A percentile compares a stretch with the other conserved stretches of the same genome.
phyloP scores from a whole-genome alignment of 2,888 invertebrate species.

The Caenorhabditis imperialis region DNA sequence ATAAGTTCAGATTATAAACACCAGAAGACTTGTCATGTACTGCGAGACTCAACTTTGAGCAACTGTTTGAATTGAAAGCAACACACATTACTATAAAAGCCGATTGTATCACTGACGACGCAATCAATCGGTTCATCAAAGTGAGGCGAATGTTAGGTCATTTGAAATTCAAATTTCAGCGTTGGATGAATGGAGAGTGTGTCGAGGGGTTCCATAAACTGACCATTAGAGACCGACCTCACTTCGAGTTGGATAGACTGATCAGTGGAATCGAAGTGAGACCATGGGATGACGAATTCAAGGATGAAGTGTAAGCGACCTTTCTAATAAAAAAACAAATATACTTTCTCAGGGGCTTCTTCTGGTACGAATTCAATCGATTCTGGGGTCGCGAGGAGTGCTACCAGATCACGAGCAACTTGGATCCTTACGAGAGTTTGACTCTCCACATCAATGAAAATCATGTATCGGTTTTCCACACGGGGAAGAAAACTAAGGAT shows the following conservation, averaged over 20 bases:
- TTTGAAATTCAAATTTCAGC: no score
- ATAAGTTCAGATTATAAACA: constrained; percentile 1
- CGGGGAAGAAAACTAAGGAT: no score
- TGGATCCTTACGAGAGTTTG: constrained; percentile 16
- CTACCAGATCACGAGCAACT: constrained; percentile 1
- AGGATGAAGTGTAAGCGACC: constrained; percentile 3
- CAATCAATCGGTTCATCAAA: constrained; percentile 9
- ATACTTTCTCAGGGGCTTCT: constrained; percentile 9
- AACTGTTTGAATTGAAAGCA: constrained; percentile 10
- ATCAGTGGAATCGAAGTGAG: not conserved
- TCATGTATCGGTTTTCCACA: constrained; percentile 9
- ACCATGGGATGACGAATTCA: constrained; percentile 8
- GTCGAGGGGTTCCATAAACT: not conserved
- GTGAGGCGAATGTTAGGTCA: no score
- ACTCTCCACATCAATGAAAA: constrained; percentile 8
- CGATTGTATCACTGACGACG: not conserved
- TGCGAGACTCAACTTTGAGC: not conserved
- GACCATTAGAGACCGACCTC: not conserved
- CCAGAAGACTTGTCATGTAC: not conserved
- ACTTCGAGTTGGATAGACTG: not conserved
- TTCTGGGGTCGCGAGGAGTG: constrained; percentile 2
- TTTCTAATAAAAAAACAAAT: no score
- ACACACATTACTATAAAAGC: not conserved
- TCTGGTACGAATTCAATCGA: constrained; percentile 14
- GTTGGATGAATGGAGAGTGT: no score